These are phyloP conservation scores for Molothrus ater DNA, from an alignment of 2,797 vertebrate species.

Conservation along the genomic window DNA sequence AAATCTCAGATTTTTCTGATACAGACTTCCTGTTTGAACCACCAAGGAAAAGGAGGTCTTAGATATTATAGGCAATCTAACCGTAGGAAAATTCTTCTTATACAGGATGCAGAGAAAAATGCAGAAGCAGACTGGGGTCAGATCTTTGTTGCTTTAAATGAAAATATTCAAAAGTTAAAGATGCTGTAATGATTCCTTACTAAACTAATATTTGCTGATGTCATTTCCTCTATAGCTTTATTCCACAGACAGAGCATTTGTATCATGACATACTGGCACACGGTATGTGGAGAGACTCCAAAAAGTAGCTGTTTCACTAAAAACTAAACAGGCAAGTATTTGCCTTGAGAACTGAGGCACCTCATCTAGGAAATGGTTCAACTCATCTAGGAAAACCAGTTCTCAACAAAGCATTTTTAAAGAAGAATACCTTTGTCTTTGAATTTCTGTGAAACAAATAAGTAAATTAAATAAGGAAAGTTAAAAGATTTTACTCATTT, in stretches of 20 bases:
- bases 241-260: background rate
- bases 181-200: background rate
- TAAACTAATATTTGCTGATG: background rate
- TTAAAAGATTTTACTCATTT: background rate
- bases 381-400: background rate
- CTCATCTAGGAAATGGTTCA: background rate
- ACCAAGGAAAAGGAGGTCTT: accelerated
- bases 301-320: background rate
- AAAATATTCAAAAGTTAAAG: background rate
- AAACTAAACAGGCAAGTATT: background rate
- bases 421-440: background rate
- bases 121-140: background rate
- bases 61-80: accelerated
- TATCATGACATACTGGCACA: background rate
- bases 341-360: background rate
- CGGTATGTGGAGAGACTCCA: background rate
- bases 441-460: background rate
- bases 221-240: background rate
- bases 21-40: background rate
- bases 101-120: background rate
- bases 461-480: background rate
- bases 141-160: background rate
- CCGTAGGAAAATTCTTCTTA: background rate
- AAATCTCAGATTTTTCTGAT: background rate
- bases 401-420: background rate